Conservation (phyloP, 2,888 invertebrate species). For the Quadroppia sp. region DNA sequence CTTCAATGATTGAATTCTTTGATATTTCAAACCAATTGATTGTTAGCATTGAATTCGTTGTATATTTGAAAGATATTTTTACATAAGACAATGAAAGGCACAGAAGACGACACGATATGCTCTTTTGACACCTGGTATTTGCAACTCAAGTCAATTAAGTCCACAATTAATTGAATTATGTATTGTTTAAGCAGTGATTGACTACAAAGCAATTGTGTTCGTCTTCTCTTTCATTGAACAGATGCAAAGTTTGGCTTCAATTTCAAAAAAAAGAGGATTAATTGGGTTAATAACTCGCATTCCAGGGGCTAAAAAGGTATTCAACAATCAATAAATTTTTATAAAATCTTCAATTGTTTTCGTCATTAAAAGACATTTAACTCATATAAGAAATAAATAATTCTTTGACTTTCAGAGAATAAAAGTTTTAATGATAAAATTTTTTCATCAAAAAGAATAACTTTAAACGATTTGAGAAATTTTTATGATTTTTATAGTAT, state of each 20-base stretch:
- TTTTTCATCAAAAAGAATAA: too few species aligned
- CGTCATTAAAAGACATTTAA: too few species aligned
- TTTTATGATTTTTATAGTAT: too few species aligned
- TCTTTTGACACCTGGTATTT: conserved; percentile 18
- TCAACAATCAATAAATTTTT: not conserved
- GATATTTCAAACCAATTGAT: too few species aligned
- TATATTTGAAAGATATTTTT: not conserved
- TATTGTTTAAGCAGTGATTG: not conserved
- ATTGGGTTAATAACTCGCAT: conserved; percentile 46
- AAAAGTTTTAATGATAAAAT: too few species aligned
- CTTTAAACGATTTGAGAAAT: too few species aligned
- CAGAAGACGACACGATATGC: conserved; percentile 28
- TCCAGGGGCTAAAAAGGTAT: conserved; percentile 33
- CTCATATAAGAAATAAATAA: too few species aligned
- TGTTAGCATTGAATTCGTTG: not conserved
- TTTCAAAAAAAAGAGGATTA: conserved; percentile 47
- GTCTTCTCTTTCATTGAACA: conserved; percentile 41
- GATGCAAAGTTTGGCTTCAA: conserved; percentile 48
- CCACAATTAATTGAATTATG: not conserved
- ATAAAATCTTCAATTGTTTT: not conserved
- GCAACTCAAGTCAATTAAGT: too few species aligned
- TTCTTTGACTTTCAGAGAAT: too few species aligned
- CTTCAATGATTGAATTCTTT: too few species aligned
- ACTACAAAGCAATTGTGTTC: conserved; percentile 33
- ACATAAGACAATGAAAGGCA: not conserved